Conservation (phyloP, 2,888 invertebrate genomes). For the Halictus ligatus region DNA sequence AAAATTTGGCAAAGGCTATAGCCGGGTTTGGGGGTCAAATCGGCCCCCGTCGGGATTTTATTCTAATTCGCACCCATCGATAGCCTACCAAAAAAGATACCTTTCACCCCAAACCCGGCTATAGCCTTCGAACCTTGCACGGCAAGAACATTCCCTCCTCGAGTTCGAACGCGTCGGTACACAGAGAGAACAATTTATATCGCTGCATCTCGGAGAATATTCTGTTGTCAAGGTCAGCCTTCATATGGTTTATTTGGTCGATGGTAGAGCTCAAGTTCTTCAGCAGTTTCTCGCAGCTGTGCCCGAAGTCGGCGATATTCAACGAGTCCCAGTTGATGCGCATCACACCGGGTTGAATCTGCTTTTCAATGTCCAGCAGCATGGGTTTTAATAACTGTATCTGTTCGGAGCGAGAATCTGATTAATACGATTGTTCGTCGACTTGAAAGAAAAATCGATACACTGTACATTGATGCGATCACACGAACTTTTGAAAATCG, state of each 20-base stretch:
- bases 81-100: too few species aligned
- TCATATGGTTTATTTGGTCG: constrained; percentile 88
- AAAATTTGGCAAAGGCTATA: too few species aligned
- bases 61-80: too few species aligned
- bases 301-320: constrained; percentile 91
- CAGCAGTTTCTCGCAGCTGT: constrained; percentile 86
- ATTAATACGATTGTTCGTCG: too few species aligned
- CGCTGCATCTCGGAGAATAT: constrained; percentile 75
- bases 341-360: constrained; percentile 92
- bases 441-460: too few species aligned
- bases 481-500: too few species aligned
- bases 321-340: constrained; percentile 95
- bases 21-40: too few species aligned
- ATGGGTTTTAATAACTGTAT: constrained; percentile 88
- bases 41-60: too few species aligned
- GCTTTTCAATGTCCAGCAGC: constrained; percentile 89
- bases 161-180: constrained; percentile 10
- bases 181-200: constrained; percentile 75
- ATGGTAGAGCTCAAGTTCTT: constrained; percentile 88
- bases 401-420: constrained; percentile 15
- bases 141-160: constrained; percentile 54
- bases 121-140: constrained; percentile 73
- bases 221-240: constrained; percentile 74
- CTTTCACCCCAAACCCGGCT: too few species aligned
- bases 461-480: too few species aligned